Evolutionary conservation across 2,113 vertebrate species (phyloP), one percentile per base, ranked within the genome.

Genomic region (Hydrolagus affinis): DNA sequence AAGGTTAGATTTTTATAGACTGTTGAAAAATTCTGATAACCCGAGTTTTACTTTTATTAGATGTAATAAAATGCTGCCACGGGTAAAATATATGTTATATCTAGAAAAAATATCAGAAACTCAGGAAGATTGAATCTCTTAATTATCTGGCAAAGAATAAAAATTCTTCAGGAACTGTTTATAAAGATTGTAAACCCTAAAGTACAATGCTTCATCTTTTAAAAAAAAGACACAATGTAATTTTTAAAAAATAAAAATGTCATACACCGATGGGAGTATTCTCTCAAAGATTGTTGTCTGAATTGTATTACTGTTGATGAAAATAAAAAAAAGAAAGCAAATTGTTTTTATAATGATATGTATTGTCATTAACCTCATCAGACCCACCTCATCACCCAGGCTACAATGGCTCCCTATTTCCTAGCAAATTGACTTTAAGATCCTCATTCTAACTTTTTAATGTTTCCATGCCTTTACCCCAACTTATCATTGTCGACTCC

Each of bases 211-310:
- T 83, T 83, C 78, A 83, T 66, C 78, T 83, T 83, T 62, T n/a
- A n/a, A n/a, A 30, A 83, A 68, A 44, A 44, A 68, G 62, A 68
- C 78, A 83, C 77, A 21, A 3, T 32, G 25, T 64, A 30, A 66
- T 83, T 66, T 83, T 68, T 21, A 21, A 66, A 66, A 83, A 83
- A 83, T 57, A 21, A 32, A 44, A 44, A 44, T 44, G 44, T 44
- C 44, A 44, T 44, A 44, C 44, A 44, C 1, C 8, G 30, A 66
- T 64, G 64, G 15, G 32, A 66, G 66, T 83, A 60, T 83, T 19
- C 62, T 83, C 66, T 83, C 78, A 83, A n/a, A n/a, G 78, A 83
- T 83, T 17, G 11, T 60, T 83, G 14, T 19, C 23, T 83, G 78
- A 83, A 83, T 11, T 83, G 62, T 83, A 25, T 10, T 71, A 14